phyloP scores from a whole-genome alignment of 1,140 invertebrate species.

The Papilio polyxenes region DNA sequence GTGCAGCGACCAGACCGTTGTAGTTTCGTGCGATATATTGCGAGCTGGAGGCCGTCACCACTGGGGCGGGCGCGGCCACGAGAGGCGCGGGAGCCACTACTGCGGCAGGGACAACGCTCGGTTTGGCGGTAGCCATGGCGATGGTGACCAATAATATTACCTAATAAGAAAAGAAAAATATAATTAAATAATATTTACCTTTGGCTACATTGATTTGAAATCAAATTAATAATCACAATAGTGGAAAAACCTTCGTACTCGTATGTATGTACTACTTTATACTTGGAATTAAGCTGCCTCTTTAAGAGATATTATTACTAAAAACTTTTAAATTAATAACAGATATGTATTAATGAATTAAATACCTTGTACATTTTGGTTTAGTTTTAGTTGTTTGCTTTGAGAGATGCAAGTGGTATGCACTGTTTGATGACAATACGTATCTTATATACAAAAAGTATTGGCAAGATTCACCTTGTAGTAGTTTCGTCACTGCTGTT shows the following conservation, averaged over 20 bases:
- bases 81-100: conserved; percentile 56
- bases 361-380: conserved; percentile 70
- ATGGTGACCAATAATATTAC: conserved; percentile 63
- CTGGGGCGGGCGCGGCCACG: conserved; percentile 64
- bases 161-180: conserved; percentile 51
- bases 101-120: conserved; percentile 63
- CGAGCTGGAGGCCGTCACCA: conserved; percentile 83
- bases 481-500: conserved; percentile 65
- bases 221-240: too few species aligned
- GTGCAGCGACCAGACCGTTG: conserved; percentile 79
- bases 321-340: background rate
- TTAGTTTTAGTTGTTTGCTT: conserved; percentile 53
- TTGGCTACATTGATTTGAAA: too few species aligned
- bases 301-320: background rate
- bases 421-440: conserved; percentile 55
- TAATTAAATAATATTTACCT: background rate
- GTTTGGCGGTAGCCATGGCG: conserved; percentile 68
- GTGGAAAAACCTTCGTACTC: background rate
- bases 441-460: conserved; percentile 73
- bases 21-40: conserved; percentile 84
- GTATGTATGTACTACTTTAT: too few species aligned
- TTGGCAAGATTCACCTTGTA: conserved; percentile 75
- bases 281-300: too few species aligned
- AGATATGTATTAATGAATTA: background rate
- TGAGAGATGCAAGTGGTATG: conserved; percentile 60